Evolutionary conservation across 2,888 invertebrate genomes (phyloP).

Genomic region (Globia sparganii): DNA sequence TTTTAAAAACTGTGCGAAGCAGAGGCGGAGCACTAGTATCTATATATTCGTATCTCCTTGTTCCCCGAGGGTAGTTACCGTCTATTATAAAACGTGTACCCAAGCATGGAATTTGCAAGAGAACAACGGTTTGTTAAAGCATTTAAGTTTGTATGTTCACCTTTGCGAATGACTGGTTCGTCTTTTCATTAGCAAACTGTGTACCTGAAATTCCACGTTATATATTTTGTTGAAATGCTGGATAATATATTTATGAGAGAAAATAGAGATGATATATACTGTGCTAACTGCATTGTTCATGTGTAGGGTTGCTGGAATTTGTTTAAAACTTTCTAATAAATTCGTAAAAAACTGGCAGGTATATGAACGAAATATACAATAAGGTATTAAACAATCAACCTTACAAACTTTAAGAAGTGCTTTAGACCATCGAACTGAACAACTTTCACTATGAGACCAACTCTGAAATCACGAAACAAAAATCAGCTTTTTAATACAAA

Average conservation of each 20-base stretch:
- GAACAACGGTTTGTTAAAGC: conserved; percentile 37
- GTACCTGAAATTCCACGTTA: conserved; percentile 15
- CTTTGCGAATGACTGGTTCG: conserved; percentile 40
- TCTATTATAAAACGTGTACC: conserved; percentile 24
- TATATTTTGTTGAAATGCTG: conserved; percentile 14
- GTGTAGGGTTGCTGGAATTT: background rate
- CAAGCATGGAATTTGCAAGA: conserved; percentile 48
- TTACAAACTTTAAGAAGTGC: too few relatives aligned
- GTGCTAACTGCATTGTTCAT: conserved; percentile 1
- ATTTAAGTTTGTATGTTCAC: conserved; percentile 43
- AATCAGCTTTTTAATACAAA: too few relatives aligned
- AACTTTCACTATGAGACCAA: too few relatives aligned
- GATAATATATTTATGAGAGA: conserved; percentile 9
- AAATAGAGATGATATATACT: conserved; percentile 3
- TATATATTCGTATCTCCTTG: conserved; percentile 11
- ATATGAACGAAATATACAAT: too few relatives aligned
- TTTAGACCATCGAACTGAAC: too few relatives aligned
- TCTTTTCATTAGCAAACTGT: conserved; percentile 38
- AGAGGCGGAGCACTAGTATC: background rate
- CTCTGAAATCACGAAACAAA: too few relatives aligned
- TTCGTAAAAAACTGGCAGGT: too few relatives aligned
- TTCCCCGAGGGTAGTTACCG: conserved; percentile 11
- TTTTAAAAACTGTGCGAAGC: too few relatives aligned
- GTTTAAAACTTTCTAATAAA: background rate
- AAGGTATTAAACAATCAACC: too few relatives aligned